A percentile compares a stretch with the other conserved stretches of the same genome.
Evolutionary conservation across 2,888 invertebrate genomes (phyloP).

Genomic region (Chirona hameri): DNA sequence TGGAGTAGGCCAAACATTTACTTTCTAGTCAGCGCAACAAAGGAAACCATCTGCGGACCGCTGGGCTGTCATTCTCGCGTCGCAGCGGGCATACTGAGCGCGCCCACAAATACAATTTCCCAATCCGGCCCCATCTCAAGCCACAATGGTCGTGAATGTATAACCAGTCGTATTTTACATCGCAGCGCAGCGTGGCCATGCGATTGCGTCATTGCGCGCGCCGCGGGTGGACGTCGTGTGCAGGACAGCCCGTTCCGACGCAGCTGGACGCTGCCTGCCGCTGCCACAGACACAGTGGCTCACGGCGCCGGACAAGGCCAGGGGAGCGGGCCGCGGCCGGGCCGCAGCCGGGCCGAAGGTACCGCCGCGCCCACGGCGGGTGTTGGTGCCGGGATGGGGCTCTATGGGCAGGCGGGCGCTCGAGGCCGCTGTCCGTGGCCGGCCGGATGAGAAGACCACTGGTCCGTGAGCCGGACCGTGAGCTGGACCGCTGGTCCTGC

Average conservation of each 20-base stretch:
- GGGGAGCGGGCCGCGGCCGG: not conserved
- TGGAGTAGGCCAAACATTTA: constrained; percentile 6
- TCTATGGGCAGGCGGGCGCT: too few relatives aligned
- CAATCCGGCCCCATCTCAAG: not conserved
- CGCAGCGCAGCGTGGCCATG: not conserved
- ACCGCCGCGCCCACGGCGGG: too few relatives aligned
- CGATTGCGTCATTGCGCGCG: not conserved
- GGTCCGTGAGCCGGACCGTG: not conserved
- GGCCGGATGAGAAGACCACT: not conserved
- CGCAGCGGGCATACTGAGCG: constrained; percentile 3
- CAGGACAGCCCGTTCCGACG: too few relatives aligned
- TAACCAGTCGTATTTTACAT: constrained; percentile 1
- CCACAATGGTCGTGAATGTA: not conserved
- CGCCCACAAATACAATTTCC: constrained; percentile 8
- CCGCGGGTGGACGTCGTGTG: not conserved
- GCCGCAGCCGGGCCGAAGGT: not conserved
- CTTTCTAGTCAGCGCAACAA: constrained; percentile 6
- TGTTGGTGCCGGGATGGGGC: too few relatives aligned
- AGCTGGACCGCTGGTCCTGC: not conserved
- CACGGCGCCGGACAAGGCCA: not conserved
- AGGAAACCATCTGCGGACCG: not conserved
- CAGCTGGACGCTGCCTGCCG: not conserved
- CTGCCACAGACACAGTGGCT: not conserved
- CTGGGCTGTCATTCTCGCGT: not conserved
- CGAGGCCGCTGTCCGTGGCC: not conserved